Percentiles rank a stretch among this genome's conserved stretches.
Evolutionary conservation across 2,113 vertebrate species (phyloP).

Genomic region (Naja naja): DNA sequence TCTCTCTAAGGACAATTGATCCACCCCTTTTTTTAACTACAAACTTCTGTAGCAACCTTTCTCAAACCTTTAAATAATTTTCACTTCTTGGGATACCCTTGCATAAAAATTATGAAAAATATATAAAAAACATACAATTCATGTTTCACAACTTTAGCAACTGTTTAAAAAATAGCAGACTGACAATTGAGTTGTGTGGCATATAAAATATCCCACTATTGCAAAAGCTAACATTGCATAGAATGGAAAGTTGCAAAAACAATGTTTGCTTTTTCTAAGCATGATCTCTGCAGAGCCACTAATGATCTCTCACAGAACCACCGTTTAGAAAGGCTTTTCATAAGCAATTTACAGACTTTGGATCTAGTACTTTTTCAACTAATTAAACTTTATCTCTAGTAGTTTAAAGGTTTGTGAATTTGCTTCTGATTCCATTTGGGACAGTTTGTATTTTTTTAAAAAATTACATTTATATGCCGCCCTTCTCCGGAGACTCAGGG

Average conservation of each 20-base stretch:
- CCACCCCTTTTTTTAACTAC: neutral
- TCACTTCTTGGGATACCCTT: neutral
- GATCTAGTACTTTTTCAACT: neutral
- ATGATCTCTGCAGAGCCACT: neutral
- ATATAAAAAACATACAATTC: neutral
- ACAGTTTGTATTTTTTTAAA: neutral
- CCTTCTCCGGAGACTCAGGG: too few species aligned
- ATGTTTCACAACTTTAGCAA: neutral
- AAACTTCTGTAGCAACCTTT: neutral
- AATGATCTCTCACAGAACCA: accelerated
- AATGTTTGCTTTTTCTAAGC: neutral
- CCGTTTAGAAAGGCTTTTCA: neutral
- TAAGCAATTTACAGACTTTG: neutral
- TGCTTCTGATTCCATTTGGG: neutral
- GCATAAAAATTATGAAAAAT: neutral
- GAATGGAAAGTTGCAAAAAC: neutral
- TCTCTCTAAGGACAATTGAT: neutral
- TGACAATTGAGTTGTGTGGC: neutral
- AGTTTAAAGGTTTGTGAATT: neutral
- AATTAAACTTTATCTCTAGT: neutral
- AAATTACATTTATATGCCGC: too few species aligned
- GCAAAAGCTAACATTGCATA: neutral
- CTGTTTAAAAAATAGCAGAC: neutral
- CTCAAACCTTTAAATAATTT: neutral
- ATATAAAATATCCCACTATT: neutral